phyloP scores from a whole-genome alignment of 2,113 vertebrate genomes.

The Meleagris gallopavo region DNA sequence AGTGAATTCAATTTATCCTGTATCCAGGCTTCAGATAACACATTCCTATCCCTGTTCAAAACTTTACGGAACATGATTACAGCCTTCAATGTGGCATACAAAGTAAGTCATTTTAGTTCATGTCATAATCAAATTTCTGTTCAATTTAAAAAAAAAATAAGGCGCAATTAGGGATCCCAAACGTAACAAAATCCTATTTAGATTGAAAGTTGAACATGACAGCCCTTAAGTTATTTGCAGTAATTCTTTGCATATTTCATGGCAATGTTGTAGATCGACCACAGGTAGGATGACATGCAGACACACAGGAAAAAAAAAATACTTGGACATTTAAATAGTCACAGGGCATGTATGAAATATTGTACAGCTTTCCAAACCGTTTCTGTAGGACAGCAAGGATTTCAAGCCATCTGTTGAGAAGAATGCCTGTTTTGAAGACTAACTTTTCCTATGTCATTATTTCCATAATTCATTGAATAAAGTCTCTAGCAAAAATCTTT shows the following conservation, averaged over 20 bases:
- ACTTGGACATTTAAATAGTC: not conserved
- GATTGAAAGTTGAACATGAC: accelerated
- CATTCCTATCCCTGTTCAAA: not conserved
- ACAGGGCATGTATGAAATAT: not conserved
- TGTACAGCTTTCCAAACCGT: no score
- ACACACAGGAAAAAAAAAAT: not conserved
- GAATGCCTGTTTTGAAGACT: not conserved
- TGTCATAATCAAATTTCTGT: no score
- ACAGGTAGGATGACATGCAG: not conserved
- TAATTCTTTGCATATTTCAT: not conserved
- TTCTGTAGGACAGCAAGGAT: not conserved
- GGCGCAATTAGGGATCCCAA: not conserved
- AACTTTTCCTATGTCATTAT: accelerated
- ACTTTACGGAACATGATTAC: accelerated
- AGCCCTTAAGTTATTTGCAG: not conserved
- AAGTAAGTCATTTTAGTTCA: not conserved
- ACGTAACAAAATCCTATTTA: not conserved
- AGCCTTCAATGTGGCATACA: accelerated
- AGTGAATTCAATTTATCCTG: not conserved
- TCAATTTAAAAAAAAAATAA: not conserved
- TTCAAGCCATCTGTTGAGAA: not conserved
- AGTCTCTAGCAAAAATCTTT: not conserved
- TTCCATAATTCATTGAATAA: not conserved
- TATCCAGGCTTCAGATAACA: not conserved
- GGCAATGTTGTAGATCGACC: not conserved